Evolutionary conservation across 2,888 invertebrate genomes (phyloP), one percentile per base, ranked within the genome.

Genomic region (Dryobota labecula): DNA sequence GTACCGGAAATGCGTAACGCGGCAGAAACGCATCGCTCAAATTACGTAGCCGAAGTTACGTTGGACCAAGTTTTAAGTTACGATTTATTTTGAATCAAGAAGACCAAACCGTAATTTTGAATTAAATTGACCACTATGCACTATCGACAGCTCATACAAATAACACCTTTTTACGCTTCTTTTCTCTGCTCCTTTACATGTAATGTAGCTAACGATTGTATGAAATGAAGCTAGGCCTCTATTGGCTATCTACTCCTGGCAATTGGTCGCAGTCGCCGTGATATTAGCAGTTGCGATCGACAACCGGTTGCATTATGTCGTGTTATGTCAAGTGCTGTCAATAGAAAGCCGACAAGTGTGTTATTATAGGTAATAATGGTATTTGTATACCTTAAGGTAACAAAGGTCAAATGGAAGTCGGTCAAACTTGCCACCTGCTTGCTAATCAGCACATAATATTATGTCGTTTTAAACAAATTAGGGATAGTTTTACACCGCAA

Each of bases 261-360:
- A n/a, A 51, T 20, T 9, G 62, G 49, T 49, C 27, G 49, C 60
- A 63, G 41, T 60, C 49, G 15, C 66, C 78, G 51, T 77, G 78
- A 78, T 72, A 72, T 79, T 78, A 82, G 54, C 60, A 60, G 66
- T 78, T 49, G 61, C 45, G 61, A 33, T 36, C 41, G 45, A 36
- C 66, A 47, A 66, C 78, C 66, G 82, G 72, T 82, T 78, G 60
- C 63, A 60, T 78, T 78, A 60, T 60, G 36, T 45, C 33, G 33
- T 63, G 33, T 78, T 81, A 81, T 72, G 72, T 77, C 77, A 78
- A 66, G 47, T 63, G 38, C 18, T 63, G 45, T 60, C 43, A 66
- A 60, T 71, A 71, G 62, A 81, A 76, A 66, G 61, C 51, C 13
- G 33, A 64, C 15, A 9, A 72, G 27, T 30, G 45, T 8, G 7